These are phyloP conservation scores for Pelodytes ibericus DNA, from an alignment of 2,797 vertebrate genomes.

Conservation along the genomic window DNA sequence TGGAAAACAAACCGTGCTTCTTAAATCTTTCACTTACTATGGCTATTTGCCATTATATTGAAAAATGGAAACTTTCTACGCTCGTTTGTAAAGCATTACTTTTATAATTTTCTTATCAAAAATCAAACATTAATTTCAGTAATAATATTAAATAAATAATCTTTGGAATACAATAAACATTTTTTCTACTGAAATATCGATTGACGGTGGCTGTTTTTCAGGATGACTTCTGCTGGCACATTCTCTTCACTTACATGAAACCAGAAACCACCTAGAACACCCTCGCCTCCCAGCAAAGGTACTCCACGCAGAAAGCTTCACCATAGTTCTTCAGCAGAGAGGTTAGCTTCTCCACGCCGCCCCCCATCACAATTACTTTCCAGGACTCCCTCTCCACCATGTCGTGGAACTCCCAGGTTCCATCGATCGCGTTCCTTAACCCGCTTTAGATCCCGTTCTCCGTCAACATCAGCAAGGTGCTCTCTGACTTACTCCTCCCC, in stretches of 20 bases:
- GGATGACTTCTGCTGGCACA: too few relatives aligned
- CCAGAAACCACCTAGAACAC: too few relatives aligned
- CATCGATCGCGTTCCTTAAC: not conserved
- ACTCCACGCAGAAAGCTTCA: conserved; percentile 35
- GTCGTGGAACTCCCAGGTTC: conserved; percentile 46
- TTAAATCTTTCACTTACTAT: not conserved
- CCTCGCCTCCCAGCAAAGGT: too few relatives aligned
- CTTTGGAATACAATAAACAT: too few relatives aligned
- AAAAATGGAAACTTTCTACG: too few relatives aligned
- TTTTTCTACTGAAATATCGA: too few relatives aligned
- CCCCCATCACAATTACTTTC: not conserved
- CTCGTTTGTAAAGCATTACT: too few relatives aligned
- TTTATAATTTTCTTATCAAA: too few relatives aligned
- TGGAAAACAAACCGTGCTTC: conserved; percentile 64
- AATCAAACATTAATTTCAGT: too few relatives aligned
- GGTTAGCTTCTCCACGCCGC: not conserved
- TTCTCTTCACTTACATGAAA: too few relatives aligned
- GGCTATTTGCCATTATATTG: not conserved
- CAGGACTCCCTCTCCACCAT: conserved; percentile 48
- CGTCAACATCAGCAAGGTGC: conserved; percentile 39
- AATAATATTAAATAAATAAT: too few relatives aligned
- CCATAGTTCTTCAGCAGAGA: not conserved
- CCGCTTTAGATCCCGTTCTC: rapidly evolving
- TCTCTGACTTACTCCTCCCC: conserved; percentile 29
- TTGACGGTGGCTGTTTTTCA: too few relatives aligned